A percentile compares a stretch with the other conserved stretches of the same genome.
These are phyloP conservation scores for Trachops cirrhosus DNA, from an alignment of 2,797 vertebrate species.

Conservation along the genomic window DNA sequence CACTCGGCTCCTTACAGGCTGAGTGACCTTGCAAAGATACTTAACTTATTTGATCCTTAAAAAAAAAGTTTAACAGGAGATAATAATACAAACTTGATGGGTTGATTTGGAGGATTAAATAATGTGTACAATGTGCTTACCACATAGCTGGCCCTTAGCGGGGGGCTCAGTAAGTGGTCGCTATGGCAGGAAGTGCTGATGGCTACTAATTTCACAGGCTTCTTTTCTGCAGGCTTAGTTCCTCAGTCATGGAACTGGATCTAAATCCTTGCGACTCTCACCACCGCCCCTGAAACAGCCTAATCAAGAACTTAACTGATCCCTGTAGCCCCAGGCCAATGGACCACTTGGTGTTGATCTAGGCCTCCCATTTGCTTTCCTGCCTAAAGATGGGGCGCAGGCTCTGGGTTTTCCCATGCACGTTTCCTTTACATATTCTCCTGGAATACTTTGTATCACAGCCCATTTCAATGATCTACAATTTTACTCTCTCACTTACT, in stretches of 20 bases:
- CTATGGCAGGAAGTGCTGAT: background rate
- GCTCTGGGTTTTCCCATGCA: background rate
- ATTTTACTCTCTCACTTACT: background rate
- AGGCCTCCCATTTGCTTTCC: background rate
- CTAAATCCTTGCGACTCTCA: background rate
- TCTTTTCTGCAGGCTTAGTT: background rate
- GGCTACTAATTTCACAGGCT: background rate
- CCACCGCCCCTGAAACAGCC: background rate
- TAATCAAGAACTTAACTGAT: background rate
- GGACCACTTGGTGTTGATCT: background rate
- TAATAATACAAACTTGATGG: background rate
- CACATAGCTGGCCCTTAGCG: background rate
- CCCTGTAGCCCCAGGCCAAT: fast-evolving
- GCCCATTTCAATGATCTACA: background rate
- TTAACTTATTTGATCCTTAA: background rate
- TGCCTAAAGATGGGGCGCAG: background rate
- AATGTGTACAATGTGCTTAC: background rate
- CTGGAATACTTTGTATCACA: background rate
- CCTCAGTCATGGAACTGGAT: background rate
- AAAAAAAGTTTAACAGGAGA: background rate
- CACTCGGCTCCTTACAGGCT: background rate
- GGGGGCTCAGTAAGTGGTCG: background rate
- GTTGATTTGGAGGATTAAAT: background rate
- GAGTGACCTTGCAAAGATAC: conserved; percentile 18
- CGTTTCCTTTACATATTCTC: background rate